These are phyloP conservation scores for Cataglyphis hispanica DNA, from an alignment of 1,140 invertebrate species.

Conservation along the genomic window DNA sequence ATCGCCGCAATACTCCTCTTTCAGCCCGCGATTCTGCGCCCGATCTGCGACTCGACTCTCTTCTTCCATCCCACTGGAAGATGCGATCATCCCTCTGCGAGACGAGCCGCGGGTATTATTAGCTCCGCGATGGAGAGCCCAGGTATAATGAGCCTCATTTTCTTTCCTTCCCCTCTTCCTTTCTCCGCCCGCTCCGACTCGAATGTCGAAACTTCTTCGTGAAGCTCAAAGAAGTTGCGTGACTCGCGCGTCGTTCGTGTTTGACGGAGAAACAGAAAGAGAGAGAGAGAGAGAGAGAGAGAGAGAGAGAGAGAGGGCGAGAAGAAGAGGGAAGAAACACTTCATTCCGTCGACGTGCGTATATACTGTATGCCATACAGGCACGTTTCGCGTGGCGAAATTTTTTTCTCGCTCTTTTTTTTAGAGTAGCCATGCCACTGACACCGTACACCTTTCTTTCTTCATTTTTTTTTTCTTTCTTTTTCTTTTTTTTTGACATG, in stretches of 20 bases:
- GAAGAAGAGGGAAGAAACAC: neutral
- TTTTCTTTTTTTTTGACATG: neutral
- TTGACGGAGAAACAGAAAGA: neutral
- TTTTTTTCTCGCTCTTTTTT: constrained; percentile 26
- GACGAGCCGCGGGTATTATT: constrained; percentile 51
- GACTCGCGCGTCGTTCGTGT: constrained; percentile 49
- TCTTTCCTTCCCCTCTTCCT: constrained; percentile 26
- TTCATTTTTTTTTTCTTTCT: neutral
- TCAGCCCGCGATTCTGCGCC: constrained; percentile 13
- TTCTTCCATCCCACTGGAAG: constrained; percentile 2
- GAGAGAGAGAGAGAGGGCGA: neutral
- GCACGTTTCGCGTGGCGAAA: constrained; percentile 31
- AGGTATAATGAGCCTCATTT: constrained; percentile 61
- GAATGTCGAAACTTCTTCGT: constrained; percentile 58
- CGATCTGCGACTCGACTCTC: neutral
- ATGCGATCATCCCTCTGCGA: constrained; percentile 49
- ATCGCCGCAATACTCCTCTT: constrained; percentile 27
- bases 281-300: neutral
- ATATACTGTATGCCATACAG: constrained; percentile 7
- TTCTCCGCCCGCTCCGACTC: constrained; percentile 20
- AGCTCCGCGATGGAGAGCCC: constrained; percentile 41
- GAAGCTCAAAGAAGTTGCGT: constrained; percentile 51
- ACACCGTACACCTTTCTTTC: constrained; percentile 20
- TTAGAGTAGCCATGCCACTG: constrained; percentile 24
- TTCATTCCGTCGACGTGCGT: constrained; percentile 37